Conservation (phyloP, 2,113 vertebrate species). For the Microcebus tavaratra region DNA sequence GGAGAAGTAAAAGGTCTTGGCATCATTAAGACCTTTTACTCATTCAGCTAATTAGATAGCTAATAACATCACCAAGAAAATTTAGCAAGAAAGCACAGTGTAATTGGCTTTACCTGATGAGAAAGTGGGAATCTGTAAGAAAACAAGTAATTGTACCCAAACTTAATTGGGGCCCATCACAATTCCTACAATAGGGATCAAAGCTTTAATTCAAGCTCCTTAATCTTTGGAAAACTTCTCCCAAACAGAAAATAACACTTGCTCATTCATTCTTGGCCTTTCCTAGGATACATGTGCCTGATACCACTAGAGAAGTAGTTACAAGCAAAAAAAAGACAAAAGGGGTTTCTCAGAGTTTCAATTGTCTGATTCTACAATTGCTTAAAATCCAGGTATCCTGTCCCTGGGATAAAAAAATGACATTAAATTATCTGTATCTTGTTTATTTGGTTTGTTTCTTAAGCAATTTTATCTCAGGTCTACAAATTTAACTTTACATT, state of each 20-base stretch:
- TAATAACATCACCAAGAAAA: background rate
- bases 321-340: background rate
- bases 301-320: background rate
- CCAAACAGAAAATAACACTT: conserved; percentile 18
- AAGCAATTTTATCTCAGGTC: background rate
- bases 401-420: background rate
- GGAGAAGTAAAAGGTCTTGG: background rate
- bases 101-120: background rate
- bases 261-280: background rate
- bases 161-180: background rate
- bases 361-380: background rate
- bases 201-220: conserved; percentile 4
- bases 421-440: background rate
- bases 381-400: background rate
- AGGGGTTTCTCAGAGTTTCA: background rate
- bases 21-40: background rate
- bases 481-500: conserved; percentile 18
- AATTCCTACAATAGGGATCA: background rate
- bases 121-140: background rate
- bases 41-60: background rate
- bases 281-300: background rate
- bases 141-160: background rate
- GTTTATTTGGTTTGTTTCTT: conserved; percentile 38
- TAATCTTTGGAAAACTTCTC: background rate
- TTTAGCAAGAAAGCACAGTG: background rate